A percentile compares a stretch with the other conserved stretches of the same genome.
Evolutionary conservation across 2,888 invertebrate species (phyloP).

Genomic region (Aleiodes leptofemur): DNA sequence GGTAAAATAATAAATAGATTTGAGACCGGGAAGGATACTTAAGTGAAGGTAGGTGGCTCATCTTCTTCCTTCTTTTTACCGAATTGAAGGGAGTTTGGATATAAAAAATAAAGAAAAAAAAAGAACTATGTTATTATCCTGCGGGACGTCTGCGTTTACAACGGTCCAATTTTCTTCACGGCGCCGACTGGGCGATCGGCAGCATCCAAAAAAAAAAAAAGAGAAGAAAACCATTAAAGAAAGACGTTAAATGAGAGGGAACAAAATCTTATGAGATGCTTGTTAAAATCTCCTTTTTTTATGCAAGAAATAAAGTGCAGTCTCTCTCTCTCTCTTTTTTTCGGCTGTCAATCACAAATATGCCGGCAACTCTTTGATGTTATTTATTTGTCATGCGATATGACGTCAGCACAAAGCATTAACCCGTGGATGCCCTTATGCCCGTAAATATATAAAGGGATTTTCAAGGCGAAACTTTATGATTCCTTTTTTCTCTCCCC

Average conservation of each 20-base stretch:
- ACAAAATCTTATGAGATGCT: conserved; percentile 3
- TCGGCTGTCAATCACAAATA: conserved; percentile 10
- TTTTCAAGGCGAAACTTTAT: conserved; percentile 14
- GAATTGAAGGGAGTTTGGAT: not conserved
- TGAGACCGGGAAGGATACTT: conserved; percentile 38
- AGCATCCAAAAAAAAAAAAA: conserved; percentile 17
- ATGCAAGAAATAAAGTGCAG: no score
- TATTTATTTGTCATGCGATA: conserved; percentile 29
- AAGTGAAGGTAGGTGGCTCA: conserved; percentile 41
- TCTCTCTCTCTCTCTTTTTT: not conserved
- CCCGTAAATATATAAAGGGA: conserved; percentile 22
- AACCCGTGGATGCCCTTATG: conserved; percentile 11
- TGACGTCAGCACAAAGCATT: conserved; percentile 16
- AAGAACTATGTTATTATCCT: conserved; percentile 49
- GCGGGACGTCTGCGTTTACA: conserved; percentile 35
- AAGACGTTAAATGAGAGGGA: conserved; percentile 3
- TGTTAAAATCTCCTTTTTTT: conserved; percentile 2
- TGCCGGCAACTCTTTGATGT: conserved; percentile 27
- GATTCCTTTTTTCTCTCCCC: not conserved
- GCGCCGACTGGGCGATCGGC: conserved; percentile 52
- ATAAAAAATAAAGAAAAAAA: conserved; percentile 40
- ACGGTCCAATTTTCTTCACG: conserved; percentile 48
- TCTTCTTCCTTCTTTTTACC: not conserved
- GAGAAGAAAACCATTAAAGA: not conserved
- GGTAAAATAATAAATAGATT: conserved; percentile 54